These are phyloP conservation scores for Druceiella hillmani DNA, from an alignment of 2,888 invertebrate species.

Conservation along the genomic window DNA sequence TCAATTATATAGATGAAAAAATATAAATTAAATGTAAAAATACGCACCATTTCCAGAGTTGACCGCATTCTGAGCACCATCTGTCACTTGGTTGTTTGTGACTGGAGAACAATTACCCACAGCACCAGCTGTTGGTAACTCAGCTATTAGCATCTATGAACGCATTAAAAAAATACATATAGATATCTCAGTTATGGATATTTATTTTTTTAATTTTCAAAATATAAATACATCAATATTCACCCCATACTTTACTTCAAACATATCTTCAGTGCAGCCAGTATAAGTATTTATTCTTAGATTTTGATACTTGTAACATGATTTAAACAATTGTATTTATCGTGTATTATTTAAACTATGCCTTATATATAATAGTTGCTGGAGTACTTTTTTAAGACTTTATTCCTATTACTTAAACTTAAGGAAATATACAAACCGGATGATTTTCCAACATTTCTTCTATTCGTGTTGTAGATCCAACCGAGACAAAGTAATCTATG, in stretches of 20 bases:
- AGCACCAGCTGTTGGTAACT: not conserved
- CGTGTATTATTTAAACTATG: too few relatives aligned
- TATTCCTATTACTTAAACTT: too few relatives aligned
- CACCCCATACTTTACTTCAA: not conserved
- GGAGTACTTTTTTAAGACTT: too few relatives aligned
- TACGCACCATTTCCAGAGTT: too few relatives aligned
- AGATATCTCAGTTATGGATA: not conserved
- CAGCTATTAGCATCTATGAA: not conserved
- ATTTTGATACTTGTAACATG: too few relatives aligned
- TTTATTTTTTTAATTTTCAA: not conserved
- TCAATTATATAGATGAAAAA: too few relatives aligned
- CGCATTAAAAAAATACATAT: not conserved
- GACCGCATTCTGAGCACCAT: too few relatives aligned
- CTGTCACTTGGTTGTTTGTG: too few relatives aligned
- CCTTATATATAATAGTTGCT: too few relatives aligned
- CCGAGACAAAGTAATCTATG: slow-evolving; percentile 75
- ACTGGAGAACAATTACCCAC: not conserved
- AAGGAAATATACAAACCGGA: slow-evolving; percentile 37
- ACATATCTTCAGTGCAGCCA: not conserved
- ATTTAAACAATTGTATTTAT: too few relatives aligned
- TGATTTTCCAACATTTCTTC: slow-evolving; percentile 50
- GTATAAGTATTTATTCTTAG: too few relatives aligned
- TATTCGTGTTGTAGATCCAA: slow-evolving; percentile 52
- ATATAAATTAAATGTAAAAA: too few relatives aligned
- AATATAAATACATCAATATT: not conserved